These are phyloP conservation scores for Venustaconcha ellipsiformis DNA, from an alignment of 1,140 invertebrate genomes.

Conservation along the genomic window DNA sequence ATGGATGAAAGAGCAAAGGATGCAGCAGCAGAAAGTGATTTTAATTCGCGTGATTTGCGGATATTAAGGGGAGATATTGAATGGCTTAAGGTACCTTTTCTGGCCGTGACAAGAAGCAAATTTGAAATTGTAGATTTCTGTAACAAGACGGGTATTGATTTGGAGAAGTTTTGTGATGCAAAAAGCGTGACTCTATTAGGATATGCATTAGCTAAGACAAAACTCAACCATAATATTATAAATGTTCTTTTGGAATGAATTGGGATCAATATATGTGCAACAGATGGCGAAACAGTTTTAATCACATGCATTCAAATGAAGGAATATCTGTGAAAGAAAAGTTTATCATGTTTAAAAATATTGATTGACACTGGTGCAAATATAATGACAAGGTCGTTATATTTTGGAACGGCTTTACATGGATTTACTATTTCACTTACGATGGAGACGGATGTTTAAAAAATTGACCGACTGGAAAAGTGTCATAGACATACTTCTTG, in stretches of 20 bases:
- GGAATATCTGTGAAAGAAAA: background rate
- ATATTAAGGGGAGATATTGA: no score
- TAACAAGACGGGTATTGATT: constrained; percentile 10
- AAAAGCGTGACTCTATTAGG: background rate
- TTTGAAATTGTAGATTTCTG: constrained; percentile 11
- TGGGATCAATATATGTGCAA: background rate
- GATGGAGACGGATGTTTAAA: background rate
- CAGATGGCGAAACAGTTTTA: background rate
- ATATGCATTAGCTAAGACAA: background rate
- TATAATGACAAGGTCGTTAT: background rate
- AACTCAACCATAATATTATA: constrained; percentile 1
- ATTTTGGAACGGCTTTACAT: background rate
- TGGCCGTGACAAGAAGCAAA: background rate
- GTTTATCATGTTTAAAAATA: background rate
- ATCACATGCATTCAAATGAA: background rate
- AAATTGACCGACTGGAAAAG: background rate
- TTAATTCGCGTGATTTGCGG: no score
- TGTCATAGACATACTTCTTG: constrained; percentile 6
- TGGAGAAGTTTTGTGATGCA: constrained; percentile 2
- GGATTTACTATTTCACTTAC: background rate
- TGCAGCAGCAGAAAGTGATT: no score
- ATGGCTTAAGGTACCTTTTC: constrained; percentile 3
- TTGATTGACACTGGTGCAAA: background rate
- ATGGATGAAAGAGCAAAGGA: no score
- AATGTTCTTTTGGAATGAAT: constrained; percentile 3